Evolutionary conservation across 2,113 vertebrate species (phyloP), one percentile per base, ranked within the genome.

Genomic region (Toxotes chatareus): DNA sequence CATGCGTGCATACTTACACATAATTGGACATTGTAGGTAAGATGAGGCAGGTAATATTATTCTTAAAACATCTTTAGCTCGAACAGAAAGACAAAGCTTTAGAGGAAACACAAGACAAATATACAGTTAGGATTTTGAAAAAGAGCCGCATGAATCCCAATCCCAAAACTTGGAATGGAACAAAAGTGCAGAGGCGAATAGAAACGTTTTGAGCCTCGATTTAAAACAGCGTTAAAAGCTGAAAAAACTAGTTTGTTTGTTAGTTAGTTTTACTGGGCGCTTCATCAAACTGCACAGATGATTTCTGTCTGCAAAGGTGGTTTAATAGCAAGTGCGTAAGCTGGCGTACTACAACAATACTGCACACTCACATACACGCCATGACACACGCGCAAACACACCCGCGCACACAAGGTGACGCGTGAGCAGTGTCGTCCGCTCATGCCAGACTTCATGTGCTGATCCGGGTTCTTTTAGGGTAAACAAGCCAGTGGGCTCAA

Each of bases 401-500:
- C 47, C 51, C 46, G 12, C 60, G 16, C 73, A 44, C 71, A 56
- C 67, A 23, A 27, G 57, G 17, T 74, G 72, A 73, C 57, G 78
- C 69, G 59, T 72, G 36, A 32, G 61, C 32, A 32, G 61, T 27
- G 7, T 19, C 27, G 10, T 8, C 59, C 31, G 44, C 36, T 86
- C 89, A 92, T 88, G 89, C 92, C 80, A 2, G 68, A 56, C 59
- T 63, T 78, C 93, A 91, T 86, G 93, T 94, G 93, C 65, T 68
- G 0, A 95, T 94, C 94, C 93, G 93, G 94, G 94, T 90, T 53
- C 85, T 94, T 79, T 42, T 1, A 13, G 2, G 7, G 36, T 63
- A 84, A 67, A 89, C 88, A 89, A 89, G 8, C 27, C 23, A 7
- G 14, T 2, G 12, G 2, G 14, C 11, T 49, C 8, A 12, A n/a